Evolutionary conservation across 1,140 invertebrate species (phyloP).

Genomic region (Drosophila pandora): DNA sequence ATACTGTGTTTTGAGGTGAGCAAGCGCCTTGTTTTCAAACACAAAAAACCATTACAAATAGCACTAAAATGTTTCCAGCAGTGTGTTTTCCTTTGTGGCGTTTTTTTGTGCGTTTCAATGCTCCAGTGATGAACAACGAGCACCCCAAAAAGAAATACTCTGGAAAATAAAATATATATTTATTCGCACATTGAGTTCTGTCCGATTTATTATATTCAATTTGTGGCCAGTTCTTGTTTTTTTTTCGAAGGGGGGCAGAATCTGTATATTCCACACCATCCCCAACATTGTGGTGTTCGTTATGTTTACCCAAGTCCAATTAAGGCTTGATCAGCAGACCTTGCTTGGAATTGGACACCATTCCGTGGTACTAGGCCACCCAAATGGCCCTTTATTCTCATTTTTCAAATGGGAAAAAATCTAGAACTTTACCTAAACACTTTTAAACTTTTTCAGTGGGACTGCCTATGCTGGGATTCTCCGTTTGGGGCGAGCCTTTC

Average conservation of each 20-base stretch:
- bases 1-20: constrained; percentile 4
- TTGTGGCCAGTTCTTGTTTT: constrained; percentile 29
- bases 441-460: constrained; percentile 86
- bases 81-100: constrained; percentile 38
- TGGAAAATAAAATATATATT: constrained; percentile 23
- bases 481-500: constrained; percentile 90
- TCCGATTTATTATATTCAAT: constrained; percentile 63
- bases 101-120: constrained; percentile 24
- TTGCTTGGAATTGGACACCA: constrained; percentile 63
- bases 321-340: constrained; percentile 70
- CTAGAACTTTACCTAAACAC: background rate
- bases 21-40: constrained; percentile 26
- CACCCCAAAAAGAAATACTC: constrained; percentile 28
- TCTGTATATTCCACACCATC: constrained; percentile 24
- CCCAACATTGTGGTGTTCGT: constrained; percentile 26
- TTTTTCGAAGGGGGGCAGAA: constrained; percentile 27
- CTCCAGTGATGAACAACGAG: constrained; percentile 19
- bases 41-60: constrained; percentile 29
- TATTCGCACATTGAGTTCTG: constrained; percentile 54
- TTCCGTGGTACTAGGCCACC: constrained; percentile 27
- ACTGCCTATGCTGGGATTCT: constrained; percentile 89
- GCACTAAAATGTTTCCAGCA: constrained; percentile 37
- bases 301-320: constrained; percentile 69
- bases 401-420: background rate
- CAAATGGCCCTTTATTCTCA: constrained; percentile 15